phyloP scores from a whole-genome alignment of 2,113 vertebrate species.

The Pituophis catenifer region DNA sequence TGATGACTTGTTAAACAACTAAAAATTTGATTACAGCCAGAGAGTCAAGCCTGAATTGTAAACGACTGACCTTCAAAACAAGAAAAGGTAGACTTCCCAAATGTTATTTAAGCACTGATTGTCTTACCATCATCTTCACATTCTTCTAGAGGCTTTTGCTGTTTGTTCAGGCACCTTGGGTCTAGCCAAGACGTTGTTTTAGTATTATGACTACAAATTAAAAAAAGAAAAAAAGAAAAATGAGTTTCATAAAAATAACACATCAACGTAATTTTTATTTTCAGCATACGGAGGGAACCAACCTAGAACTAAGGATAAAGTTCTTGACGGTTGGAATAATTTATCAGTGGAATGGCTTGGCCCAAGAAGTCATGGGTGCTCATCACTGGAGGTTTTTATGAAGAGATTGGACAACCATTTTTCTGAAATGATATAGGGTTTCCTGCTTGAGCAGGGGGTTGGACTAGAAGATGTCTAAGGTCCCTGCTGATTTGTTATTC shows the following conservation, averaged over 20 bases:
- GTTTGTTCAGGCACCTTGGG: slow-evolving; percentile 98
- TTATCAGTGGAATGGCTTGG: background rate
- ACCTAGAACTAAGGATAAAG: background rate
- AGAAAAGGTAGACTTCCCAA: background rate
- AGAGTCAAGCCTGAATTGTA: background rate
- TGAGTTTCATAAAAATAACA: slow-evolving; percentile 43
- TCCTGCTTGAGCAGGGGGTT: background rate
- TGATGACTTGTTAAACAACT: background rate
- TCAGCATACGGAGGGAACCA: background rate
- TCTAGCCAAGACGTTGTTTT: slow-evolving; percentile 99
- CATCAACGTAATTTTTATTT: slow-evolving; percentile 18
- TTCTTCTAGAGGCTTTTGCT: slow-evolving; percentile 98
- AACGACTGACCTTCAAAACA: background rate
- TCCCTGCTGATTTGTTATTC: background rate
- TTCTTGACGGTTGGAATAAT: background rate
- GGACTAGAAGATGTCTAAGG: background rate
- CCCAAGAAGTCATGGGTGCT: background rate
- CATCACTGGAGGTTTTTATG: background rate
- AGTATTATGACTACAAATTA: slow-evolving; percentile 90
- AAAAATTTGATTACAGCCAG: background rate
- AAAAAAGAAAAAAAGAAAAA: slow-evolving; percentile 64
- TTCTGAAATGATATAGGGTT: background rate
- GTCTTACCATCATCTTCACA: slow-evolving; percentile 97
- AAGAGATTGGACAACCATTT: background rate
- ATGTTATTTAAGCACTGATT: background rate